Base-by-base conservation (phyloP, 2,888 invertebrate species). In the Eupithecia vulgata region DNA sequence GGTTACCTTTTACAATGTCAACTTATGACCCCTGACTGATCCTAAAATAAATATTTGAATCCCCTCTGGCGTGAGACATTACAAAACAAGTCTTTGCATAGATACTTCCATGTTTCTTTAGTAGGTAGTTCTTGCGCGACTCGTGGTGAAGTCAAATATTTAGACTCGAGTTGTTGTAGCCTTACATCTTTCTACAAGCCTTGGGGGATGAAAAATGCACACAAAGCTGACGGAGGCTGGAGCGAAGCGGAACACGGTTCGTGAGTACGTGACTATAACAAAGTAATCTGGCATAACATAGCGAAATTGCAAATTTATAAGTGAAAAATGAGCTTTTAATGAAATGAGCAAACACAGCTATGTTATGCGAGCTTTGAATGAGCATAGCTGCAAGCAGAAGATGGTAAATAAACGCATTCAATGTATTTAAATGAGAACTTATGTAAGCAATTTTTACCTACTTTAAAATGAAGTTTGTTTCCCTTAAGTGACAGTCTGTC, bases 201-300 rank as follows among this genome's bases (percentile, higher is more conserved):
- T 64, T n/a, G 13, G 64, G 37, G 64, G 21, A 64, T 64, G 64
- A 64, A 64, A 62, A 64, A 64, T 64, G 37, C 64, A 64, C 37
- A 64, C 37, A 64, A 64, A 64, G 64, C 64, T 62, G 34, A 0
- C 12, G 37, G 37, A 37, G 21, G 37, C 35, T n/a, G 21, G 12
- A n/a, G 64, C 7, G 64, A n/a, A 21, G 64, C 10, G 37, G n/a
- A 34, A 17, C 15, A 12, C n/a, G 64, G 64, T 34, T 37, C 37
- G 64, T n/a, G n/a, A 37, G 37, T 10, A 37, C 21, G 64, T 64
- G 30, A 35, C 35, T 35, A 34, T 64, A 10, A 64, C 35, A 17
- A 37, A 37, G 64, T 64, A 64, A 64, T 37, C 35, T 64, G 12
- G n/a, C 5, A 64, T 5, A 17, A 64, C n/a, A 34, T 6, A 17